Evolutionary conservation across 2,113 vertebrate genomes (phyloP).

Genomic region (Pantherophis guttatus): DNA sequence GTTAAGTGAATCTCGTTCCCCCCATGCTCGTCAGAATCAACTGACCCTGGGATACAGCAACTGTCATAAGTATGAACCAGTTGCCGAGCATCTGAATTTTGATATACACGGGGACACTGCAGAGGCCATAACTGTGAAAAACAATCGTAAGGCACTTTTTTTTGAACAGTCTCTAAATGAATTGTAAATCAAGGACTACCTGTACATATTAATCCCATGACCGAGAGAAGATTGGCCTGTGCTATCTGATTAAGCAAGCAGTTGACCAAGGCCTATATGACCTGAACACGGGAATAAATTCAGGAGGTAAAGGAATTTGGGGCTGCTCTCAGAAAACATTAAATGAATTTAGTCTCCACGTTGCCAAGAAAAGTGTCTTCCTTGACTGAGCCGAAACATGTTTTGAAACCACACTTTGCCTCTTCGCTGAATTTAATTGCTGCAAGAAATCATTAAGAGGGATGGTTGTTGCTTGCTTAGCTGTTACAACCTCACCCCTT

Average conservation of each 20-base stretch:
- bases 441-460: neutral
- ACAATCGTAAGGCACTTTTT: neutral
- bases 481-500: neutral
- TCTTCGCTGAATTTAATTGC: neutral
- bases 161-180: neutral
- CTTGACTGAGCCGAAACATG: neutral
- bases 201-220: neutral
- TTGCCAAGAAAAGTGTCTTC: neutral
- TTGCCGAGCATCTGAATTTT: neutral
- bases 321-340: neutral
- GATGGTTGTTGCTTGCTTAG: neutral
- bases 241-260: neutral
- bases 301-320: neutral
- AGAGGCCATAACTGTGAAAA: neutral
- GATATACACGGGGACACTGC: neutral
- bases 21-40: neutral
- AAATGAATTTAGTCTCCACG: neutral
- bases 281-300: neutral
- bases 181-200: neutral
- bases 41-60: neutral
- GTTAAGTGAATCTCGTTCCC: neutral
- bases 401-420: neutral
- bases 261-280: neutral
- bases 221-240: neutral
- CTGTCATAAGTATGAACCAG: neutral